phyloP scores from a whole-genome alignment of 2,888 invertebrate species.

The Drosophila differens region DNA sequence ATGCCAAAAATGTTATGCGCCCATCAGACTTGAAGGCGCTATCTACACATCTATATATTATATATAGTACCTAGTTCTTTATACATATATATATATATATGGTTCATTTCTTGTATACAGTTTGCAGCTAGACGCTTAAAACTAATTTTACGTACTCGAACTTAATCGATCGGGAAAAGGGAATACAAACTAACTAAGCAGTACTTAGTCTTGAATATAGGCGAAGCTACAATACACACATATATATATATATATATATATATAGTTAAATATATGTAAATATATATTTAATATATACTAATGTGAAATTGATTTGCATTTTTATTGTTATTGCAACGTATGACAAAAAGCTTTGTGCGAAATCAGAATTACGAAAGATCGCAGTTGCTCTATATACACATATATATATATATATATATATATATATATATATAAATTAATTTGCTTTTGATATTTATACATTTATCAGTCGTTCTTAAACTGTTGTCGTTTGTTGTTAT shows the following conservation, averaged over 20 bases:
- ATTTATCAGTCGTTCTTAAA: constrained; percentile 70
- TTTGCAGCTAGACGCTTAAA: constrained; percentile 29
- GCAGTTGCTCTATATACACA: constrained; percentile 10
- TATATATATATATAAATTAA: not conserved
- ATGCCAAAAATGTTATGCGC: constrained; percentile 23
- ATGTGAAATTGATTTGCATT: constrained; percentile 31
- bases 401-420: constrained; percentile 7
- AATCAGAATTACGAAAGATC: constrained; percentile 31
- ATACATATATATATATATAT: constrained; percentile 18
- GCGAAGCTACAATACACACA: constrained; percentile 54
- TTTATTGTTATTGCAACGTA: constrained; percentile 45
- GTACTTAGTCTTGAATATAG: constrained; percentile 35
- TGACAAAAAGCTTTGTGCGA: constrained; percentile 49
- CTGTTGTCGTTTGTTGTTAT: constrained; percentile 32
- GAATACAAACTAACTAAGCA: constrained; percentile 39
- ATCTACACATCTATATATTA: constrained; percentile 30
- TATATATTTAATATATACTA: constrained; percentile 25
- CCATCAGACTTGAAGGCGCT: constrained; percentile 18
- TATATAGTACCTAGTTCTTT: constrained; percentile 15
- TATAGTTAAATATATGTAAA: constrained; percentile 16
- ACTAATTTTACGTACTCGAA: constrained; percentile 37
- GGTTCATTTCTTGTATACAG: constrained; percentile 34
- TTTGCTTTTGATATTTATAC: constrained; percentile 23
- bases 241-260: constrained; percentile 17
- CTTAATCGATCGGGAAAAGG: constrained; percentile 9